Percentiles rank a stretch among this genome's conserved stretches.
These are phyloP conservation scores for Limnephilus marmoratus DNA, from an alignment of 2,888 invertebrate genomes.

Conservation along the genomic window DNA sequence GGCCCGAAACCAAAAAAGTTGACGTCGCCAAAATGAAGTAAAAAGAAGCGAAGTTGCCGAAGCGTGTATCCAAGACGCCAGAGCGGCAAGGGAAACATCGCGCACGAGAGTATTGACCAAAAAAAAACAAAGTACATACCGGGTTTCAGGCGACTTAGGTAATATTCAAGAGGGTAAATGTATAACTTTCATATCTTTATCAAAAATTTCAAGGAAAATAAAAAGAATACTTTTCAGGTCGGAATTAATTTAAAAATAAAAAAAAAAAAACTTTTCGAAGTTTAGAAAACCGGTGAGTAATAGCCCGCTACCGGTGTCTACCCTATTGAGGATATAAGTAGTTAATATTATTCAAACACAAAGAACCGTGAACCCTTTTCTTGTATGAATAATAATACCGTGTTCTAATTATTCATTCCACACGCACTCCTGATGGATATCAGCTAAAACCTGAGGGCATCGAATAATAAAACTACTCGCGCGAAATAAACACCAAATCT, in stretches of 20 bases:
- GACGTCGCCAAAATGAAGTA: slow-evolving; percentile 9
- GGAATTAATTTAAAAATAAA: not conserved
- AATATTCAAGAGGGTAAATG: not conserved
- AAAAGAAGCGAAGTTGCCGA: slow-evolving; percentile 11
- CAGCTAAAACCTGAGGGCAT: not conserved
- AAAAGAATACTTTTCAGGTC: not conserved
- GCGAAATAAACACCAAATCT: slow-evolving; percentile 1
- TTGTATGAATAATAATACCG: not conserved
- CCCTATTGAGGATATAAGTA: not conserved
- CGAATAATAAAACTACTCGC: not conserved
- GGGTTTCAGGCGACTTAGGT: not conserved
- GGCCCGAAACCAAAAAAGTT: slow-evolving; percentile 27
- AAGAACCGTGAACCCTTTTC: not conserved
- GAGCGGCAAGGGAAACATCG: not conserved
- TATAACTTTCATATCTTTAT: not conserved
- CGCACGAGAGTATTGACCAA: not conserved
- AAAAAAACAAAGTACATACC: not conserved
- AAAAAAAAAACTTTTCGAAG: not conserved
- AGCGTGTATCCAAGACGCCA: not conserved
- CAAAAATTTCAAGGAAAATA: not conserved
- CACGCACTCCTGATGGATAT: not conserved
- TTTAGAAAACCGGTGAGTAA: not conserved
- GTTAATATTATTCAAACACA: no score
- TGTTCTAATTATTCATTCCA: not conserved
- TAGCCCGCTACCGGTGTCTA: not conserved